Evolutionary conservation across 2,888 invertebrate species (phyloP), one percentile per base, ranked within the genome.

Genomic region (Pilophorus perplexus): DNA sequence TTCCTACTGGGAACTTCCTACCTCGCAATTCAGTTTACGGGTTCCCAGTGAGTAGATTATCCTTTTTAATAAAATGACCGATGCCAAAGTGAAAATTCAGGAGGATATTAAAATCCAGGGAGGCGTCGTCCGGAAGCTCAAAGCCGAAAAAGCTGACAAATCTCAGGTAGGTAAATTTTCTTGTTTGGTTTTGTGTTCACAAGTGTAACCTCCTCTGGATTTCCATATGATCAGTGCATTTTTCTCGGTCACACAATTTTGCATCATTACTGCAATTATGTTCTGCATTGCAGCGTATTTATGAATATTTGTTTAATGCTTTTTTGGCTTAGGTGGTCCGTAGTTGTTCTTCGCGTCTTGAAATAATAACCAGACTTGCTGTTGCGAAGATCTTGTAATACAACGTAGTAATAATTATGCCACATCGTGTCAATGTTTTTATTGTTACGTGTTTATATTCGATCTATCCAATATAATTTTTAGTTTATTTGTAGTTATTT

Each of bases 41-140:
- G n/a, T n/a, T n/a, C n/a, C n/a, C n/a, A n/a, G n/a, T n/a, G n/a
- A n/a, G n/a, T n/a, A n/a, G n/a, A n/a, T n/a, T n/a, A n/a, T n/a
- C n/a, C n/a, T n/a, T n/a, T 25, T 59, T 25, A 14, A 14, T 14
- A 62, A 62, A 48, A 72, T 72, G 72, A 62, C 67, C 52, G 71
- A 72, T 25, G 27, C 54, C 12, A 71, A 70, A 64, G 68, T 42
- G 20, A 67, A 67, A 44, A 33, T 72, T 25, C 69, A 69, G 50
- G 80, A 82, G 73, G 79, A 80, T 75, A 84, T 88, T 71, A 85
- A 85, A 78, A 77, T 80, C 74, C 92, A 92, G 78, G 91, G 90
- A 71, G 89, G 91, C 76, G 77, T 88, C 72, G 89, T 93, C 57
- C 83, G 91, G 74, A 87, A 87, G 79, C 79, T 92, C 70, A 93